phyloP scores from a whole-genome alignment of 1,140 invertebrate genomes.

The Dendrolimus punctatus region DNA sequence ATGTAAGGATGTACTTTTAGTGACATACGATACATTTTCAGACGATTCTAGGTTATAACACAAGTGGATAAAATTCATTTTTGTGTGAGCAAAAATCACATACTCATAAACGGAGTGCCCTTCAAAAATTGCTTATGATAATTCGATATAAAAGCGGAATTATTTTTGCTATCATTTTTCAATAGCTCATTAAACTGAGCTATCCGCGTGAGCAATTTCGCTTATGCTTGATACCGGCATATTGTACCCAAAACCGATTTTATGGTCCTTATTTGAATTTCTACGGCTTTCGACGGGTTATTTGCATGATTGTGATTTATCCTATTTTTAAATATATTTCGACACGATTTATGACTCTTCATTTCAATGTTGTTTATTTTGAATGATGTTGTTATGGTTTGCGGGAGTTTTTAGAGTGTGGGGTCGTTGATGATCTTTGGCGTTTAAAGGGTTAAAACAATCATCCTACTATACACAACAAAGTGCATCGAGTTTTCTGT shows the following conservation, averaged over 20 bases:
- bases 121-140: constrained; percentile 62
- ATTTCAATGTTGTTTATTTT: background rate
- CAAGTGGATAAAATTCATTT: constrained; percentile 10
- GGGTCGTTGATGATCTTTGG: too few relatives aligned
- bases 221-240: constrained; percentile 15
- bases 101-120: constrained; percentile 33
- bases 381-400: background rate
- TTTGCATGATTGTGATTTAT: constrained; percentile 69
- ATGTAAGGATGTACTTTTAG: too few relatives aligned
- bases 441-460: too few relatives aligned
- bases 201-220: constrained; percentile 25
- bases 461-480: too few relatives aligned
- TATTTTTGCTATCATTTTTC: constrained; percentile 70
- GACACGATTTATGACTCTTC: constrained; percentile 30
- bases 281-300: constrained; percentile 48
- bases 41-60: constrained; percentile 3
- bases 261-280: constrained; percentile 61
- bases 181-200: constrained; percentile 63
- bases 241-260: constrained; percentile 56
- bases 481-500: too few relatives aligned
- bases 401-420: too few relatives aligned
- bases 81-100: background rate
- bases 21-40: too few relatives aligned
- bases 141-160: constrained; percentile 41
- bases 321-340: constrained; percentile 31